These are phyloP conservation scores for Noctua janthina DNA, from an alignment of 2,888 invertebrate species.

Conservation along the genomic window DNA sequence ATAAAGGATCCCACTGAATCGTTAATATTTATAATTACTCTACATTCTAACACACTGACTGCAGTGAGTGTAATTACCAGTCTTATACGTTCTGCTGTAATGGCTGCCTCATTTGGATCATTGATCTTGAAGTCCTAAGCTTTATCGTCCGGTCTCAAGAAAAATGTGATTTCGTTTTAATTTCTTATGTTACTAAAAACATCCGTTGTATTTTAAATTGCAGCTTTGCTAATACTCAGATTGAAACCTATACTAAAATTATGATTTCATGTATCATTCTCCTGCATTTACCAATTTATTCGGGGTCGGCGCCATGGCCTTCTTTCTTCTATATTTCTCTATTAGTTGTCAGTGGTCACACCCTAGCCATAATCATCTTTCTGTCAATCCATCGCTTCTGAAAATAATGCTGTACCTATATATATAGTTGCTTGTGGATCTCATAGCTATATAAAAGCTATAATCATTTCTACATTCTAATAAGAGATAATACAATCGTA, in stretches of 20 bases:
- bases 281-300: neutral
- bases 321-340: neutral
- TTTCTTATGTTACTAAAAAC: neutral
- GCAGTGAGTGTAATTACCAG: slow-evolving; percentile 45
- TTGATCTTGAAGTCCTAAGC: slow-evolving; percentile 37
- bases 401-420: neutral
- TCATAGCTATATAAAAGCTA: slow-evolving; percentile 24
- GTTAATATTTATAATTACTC: slow-evolving; percentile 64
- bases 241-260: neutral
- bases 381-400: neutral
- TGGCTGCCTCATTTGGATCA: slow-evolving; percentile 42
- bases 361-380: neutral
- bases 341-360: neutral
- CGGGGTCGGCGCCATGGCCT: neutral
- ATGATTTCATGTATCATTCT: neutral
- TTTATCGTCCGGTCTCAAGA: slow-evolving; percentile 3
- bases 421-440: neutral
- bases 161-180: slow-evolving; percentile 16
- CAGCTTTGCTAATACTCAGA: neutral
- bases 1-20: slow-evolving; percentile 58
- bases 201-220: slow-evolving; percentile 6
- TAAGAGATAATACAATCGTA: slow-evolving; percentile 53
- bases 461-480: slow-evolving; percentile 47
- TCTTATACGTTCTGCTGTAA: slow-evolving; percentile 43
- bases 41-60: slow-evolving; percentile 56